Percentiles rank a stretch among this genome's conserved stretches.
Conservation (phyloP, 2,888 invertebrate genomes). For the Rotaria macrura region DNA sequence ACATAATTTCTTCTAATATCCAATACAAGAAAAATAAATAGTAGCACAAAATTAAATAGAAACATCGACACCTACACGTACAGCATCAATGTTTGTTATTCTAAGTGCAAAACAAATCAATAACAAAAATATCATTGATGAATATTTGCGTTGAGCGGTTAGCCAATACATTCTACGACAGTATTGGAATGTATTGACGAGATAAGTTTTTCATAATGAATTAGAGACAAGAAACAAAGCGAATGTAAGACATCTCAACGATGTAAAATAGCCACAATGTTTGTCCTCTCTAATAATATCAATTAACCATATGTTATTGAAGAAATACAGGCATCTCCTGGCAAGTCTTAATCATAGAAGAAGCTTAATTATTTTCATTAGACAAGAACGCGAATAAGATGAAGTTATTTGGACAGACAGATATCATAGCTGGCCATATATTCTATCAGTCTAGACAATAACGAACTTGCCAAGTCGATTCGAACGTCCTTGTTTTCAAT, state of each 20-base stretch:
- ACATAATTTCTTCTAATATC: not conserved
- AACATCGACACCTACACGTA: not conserved
- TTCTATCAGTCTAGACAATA: too few relatives aligned
- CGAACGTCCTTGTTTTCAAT: too few relatives aligned
- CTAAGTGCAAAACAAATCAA: not conserved
- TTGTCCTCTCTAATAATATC: not conserved
- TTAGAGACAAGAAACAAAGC: not conserved
- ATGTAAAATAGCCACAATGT: not conserved
- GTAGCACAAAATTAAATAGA: not conserved
- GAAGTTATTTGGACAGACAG: too few relatives aligned
- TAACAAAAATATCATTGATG: not conserved
- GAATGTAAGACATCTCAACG: not conserved
- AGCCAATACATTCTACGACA: too few relatives aligned
- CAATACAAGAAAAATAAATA: not conserved
- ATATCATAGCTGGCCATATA: too few relatives aligned
- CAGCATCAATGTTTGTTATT: not conserved
- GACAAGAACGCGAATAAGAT: too few relatives aligned
- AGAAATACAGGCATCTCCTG: not conserved
- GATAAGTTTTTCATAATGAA: too few relatives aligned
- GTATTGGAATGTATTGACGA: too few relatives aligned
- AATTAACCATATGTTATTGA: not conserved
- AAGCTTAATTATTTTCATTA: not conserved
- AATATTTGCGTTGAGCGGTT: not conserved
- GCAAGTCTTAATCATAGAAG: not conserved
- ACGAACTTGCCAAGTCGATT: too few relatives aligned